phyloP scores from a whole-genome alignment of 2,888 invertebrate species.

The Atethmia centrago region DNA sequence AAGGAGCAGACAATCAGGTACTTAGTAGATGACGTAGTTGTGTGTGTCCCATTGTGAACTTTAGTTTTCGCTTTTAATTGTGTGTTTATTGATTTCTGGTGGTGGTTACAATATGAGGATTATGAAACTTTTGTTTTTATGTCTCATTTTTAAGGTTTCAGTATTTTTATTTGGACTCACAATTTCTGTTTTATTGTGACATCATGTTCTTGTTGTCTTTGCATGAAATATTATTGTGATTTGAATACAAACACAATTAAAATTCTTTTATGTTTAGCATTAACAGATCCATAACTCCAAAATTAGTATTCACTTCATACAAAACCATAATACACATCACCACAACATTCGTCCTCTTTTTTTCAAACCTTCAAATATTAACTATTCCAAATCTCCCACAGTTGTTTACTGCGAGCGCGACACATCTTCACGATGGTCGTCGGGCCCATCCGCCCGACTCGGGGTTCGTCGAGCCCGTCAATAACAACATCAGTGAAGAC shows the following conservation, averaged over 20 bases:
- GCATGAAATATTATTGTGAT: constrained; percentile 42
- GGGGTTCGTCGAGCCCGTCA: constrained; percentile 85
- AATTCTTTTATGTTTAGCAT: constrained; percentile 7
- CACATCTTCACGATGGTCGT: constrained; percentile 85
- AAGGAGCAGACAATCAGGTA: constrained; percentile 89
- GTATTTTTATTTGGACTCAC: not conserved
- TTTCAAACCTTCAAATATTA: not conserved
- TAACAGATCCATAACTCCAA: constrained; percentile 37
- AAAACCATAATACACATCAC: constrained; percentile 5
- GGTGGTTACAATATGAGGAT: constrained; percentile 26
- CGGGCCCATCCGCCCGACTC: constrained; percentile 84
- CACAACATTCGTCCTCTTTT: not conserved
- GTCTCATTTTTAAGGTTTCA: not conserved
- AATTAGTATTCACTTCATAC: constrained; percentile 38
- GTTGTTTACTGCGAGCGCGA: constrained; percentile 85
- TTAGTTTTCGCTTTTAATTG: constrained; percentile 37
- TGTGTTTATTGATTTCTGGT: constrained; percentile 48
- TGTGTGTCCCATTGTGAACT: constrained; percentile 57
- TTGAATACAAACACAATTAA: not conserved
- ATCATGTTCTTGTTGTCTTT: constrained; percentile 15
- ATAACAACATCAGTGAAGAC: constrained; percentile 88
- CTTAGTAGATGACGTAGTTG: constrained; percentile 69
- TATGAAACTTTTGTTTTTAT: not conserved
- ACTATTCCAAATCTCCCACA: constrained; percentile 62
- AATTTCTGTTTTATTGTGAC: constrained; percentile 12